Conservation (phyloP, 2,113 vertebrate species). For the Entelurus aequoreus region DNA sequence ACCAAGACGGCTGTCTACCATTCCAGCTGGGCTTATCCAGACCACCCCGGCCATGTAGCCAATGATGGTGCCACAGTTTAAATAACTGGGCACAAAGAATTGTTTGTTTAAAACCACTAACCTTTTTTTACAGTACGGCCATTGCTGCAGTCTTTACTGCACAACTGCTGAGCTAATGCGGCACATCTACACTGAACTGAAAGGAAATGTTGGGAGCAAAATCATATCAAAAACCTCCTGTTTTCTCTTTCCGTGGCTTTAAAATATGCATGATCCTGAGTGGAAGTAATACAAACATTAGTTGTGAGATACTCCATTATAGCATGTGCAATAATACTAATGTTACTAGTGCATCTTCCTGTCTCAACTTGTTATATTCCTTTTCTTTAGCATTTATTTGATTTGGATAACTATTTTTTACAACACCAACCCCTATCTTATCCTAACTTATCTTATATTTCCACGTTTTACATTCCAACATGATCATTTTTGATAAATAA, state of each 20-base stretch:
- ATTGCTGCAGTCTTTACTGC: conserved; percentile 39
- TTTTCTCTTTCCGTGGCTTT: not conserved
- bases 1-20: conserved; percentile 32
- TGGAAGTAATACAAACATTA: too few species aligned
- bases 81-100: conserved; percentile 61
- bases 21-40: conserved; percentile 49
- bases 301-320: too few species aligned
- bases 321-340: too few species aligned
- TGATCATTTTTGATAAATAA: too few species aligned
- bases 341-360: too few species aligned
- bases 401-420: too few species aligned
- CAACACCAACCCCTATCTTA: too few species aligned
- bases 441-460: too few species aligned
- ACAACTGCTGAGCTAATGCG: conserved; percentile 43
- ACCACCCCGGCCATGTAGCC: conserved; percentile 52
- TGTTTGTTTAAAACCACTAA: conserved; percentile 66
- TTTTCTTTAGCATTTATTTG: too few species aligned
- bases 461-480: too few species aligned
- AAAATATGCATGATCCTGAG: too few species aligned
- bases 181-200: conserved; percentile 18
- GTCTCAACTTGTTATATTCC: too few species aligned
- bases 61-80: conserved; percentile 54
- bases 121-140: conserved; percentile 63
- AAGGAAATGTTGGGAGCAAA: conserved; percentile 25
- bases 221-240: not conserved